Evolutionary conservation across 2,888 invertebrate species (phyloP).

Genomic region (Ophion obscuratus): DNA sequence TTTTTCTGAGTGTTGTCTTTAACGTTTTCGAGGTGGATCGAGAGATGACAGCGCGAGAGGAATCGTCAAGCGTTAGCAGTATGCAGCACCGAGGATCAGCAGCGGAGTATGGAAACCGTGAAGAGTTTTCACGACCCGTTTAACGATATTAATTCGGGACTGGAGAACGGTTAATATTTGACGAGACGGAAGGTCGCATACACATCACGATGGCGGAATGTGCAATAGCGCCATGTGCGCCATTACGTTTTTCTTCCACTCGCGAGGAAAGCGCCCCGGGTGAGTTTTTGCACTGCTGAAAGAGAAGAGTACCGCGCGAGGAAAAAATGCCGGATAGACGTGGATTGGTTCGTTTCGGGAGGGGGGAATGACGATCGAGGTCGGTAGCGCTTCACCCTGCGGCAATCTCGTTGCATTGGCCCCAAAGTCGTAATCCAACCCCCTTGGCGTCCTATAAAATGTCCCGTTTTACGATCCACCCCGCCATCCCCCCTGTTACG

Average conservation of each 20-base stretch:
- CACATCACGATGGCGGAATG: slow-evolving; percentile 40
- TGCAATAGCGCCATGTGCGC: slow-evolving; percentile 72
- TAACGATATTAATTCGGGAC: slow-evolving; percentile 79
- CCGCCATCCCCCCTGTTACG: slow-evolving; percentile 20
- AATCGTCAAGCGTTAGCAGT: background rate
- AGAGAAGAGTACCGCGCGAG: slow-evolving; percentile 8
- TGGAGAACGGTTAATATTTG: slow-evolving; percentile 75
- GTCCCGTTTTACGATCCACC: slow-evolving; percentile 72
- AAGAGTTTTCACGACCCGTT: slow-evolving; percentile 65
- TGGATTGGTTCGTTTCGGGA: slow-evolving; percentile 62
- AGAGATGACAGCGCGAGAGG: background rate
- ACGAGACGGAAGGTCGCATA: slow-evolving; percentile 66
- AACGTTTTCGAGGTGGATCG: background rate
- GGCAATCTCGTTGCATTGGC: slow-evolving; percentile 64
- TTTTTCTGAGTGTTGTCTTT: background rate
- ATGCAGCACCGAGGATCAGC: background rate
- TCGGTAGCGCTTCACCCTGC: slow-evolving; percentile 54
- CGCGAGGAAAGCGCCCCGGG: slow-evolving; percentile 43
- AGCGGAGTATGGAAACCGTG: slow-evolving; percentile 23
- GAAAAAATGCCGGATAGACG: slow-evolving; percentile 37
- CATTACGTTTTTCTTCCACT: slow-evolving; percentile 71
- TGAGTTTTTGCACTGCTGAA: slow-evolving; percentile 54
- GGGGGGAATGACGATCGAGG: slow-evolving; percentile 50
- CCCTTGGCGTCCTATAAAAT: slow-evolving; percentile 66
- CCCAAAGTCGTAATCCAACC: slow-evolving; percentile 61